These are phyloP conservation scores for Styela plicata DNA, from an alignment of 23 tunicate species.

Conservation along the genomic window DNA sequence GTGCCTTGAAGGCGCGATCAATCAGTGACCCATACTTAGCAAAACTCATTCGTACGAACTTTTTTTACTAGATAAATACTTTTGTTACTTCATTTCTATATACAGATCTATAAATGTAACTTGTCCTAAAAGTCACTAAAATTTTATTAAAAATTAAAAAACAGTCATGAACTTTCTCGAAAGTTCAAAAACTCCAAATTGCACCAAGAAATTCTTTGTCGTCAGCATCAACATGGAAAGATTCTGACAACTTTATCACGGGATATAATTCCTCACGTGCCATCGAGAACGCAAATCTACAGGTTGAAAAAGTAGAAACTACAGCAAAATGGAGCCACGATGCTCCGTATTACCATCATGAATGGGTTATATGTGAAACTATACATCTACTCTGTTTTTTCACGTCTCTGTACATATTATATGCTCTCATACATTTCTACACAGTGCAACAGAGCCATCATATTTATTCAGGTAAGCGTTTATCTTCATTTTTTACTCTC, in stretches of 20 bases:
- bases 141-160: too few relatives aligned
- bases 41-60: too few relatives aligned
- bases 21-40: too few relatives aligned
- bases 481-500: too few relatives aligned
- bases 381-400: conserved; percentile 52
- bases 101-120: too few relatives aligned
- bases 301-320: not conserved
- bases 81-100: too few relatives aligned
- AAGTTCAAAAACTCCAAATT: too few relatives aligned
- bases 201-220: too few relatives aligned
- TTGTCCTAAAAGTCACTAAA: too few relatives aligned
- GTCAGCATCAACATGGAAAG: not conserved
- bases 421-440: conserved; percentile 51
- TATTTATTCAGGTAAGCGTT: conserved; percentile 25
- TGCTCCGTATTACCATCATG: conserved; percentile 15
- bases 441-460: conserved; percentile 20
- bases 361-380: conserved; percentile 64
- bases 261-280: not conserved
- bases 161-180: too few relatives aligned
- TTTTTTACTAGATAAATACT: too few relatives aligned
- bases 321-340: not conserved
- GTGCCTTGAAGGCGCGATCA: too few relatives aligned
- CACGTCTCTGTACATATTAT: conserved; percentile 53
- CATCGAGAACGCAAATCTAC: conserved; percentile 9
- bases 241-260: not conserved